Percentiles rank a stretch among this genome's conserved stretches.
Conservation (phyloP, 2,113 vertebrate species). For the Seriola rivoliana region DNA sequence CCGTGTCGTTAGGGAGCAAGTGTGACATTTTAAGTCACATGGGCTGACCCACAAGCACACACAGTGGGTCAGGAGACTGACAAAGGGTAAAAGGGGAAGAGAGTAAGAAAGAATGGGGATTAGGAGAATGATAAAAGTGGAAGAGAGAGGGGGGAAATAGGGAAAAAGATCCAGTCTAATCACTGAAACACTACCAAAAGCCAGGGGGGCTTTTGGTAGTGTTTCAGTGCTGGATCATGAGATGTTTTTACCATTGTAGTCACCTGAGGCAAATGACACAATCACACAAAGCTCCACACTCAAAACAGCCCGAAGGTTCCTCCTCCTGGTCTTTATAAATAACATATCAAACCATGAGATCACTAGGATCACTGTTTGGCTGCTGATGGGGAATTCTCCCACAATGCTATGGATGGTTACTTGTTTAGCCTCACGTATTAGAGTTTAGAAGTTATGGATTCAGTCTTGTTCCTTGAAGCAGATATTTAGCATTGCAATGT, state of each 20-base stretch:
- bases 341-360: not conserved
- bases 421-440: not conserved
- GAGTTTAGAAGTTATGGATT: constrained; percentile 1
- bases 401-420: not conserved
- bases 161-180: constrained; percentile 25
- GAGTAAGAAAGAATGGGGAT: not conserved
- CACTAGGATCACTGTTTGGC: not conserved
- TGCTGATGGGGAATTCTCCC: not conserved
- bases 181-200: constrained; percentile 18
- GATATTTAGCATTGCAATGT: not conserved
- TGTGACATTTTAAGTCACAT: not conserved
- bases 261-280: constrained; percentile 46
- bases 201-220: not conserved
- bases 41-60: constrained; percentile 4
- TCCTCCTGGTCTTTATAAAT: constrained; percentile 22
- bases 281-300: constrained; percentile 25
- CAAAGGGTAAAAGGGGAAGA: not conserved
- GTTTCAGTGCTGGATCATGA: constrained; percentile 53
- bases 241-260: constrained; percentile 37
- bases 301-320: constrained; percentile 3
- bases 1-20: not conserved
- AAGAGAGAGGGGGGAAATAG: not conserved
- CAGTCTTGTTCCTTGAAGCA: too few species aligned
- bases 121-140: not conserved
- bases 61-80: not conserved